These are phyloP conservation scores for Plotosus lineatus DNA, from an alignment of 2,113 vertebrate genomes.

Conservation along the genomic window DNA sequence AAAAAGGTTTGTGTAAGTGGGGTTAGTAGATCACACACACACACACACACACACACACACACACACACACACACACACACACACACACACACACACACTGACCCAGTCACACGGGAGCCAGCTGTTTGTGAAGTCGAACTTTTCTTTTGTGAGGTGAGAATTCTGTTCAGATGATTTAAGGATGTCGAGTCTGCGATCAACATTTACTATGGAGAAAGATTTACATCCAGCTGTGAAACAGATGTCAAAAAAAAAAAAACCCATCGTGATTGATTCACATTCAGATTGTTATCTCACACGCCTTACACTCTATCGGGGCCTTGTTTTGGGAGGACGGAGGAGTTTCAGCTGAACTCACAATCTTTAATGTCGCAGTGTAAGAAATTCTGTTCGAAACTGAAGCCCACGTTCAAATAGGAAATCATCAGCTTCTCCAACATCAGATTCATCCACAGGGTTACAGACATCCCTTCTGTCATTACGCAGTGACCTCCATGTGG, in stretches of 20 bases:
- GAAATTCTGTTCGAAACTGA: no score
- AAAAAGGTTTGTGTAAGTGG: no score
- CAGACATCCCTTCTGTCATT: background rate
- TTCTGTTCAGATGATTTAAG: slow-evolving; percentile 24
- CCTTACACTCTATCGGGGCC: background rate
- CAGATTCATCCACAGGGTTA: background rate
- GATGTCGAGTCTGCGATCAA: slow-evolving; percentile 19
- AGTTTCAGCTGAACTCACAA: no score
- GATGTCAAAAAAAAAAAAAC: slow-evolving; percentile 29
- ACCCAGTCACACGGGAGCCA: background rate
- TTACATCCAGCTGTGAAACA: slow-evolving; percentile 48
- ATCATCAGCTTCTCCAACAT: background rate
- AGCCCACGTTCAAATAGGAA: no score
- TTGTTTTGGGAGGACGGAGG: no score
- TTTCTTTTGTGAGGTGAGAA: background rate
- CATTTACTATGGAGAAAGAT: slow-evolving; percentile 45
- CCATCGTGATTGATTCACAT: background rate
- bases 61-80: slow-evolving; percentile 2
- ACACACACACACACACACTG: slow-evolving; percentile 2
- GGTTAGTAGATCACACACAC: background rate
- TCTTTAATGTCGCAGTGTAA: background rate
- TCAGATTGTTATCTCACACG: background rate
- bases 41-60: background rate
- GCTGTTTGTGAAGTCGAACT: background rate
- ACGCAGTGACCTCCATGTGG: background rate